Base-by-base conservation (phyloP, 2,888 invertebrate genomes). In the Apomyelois bistriatella region DNA sequence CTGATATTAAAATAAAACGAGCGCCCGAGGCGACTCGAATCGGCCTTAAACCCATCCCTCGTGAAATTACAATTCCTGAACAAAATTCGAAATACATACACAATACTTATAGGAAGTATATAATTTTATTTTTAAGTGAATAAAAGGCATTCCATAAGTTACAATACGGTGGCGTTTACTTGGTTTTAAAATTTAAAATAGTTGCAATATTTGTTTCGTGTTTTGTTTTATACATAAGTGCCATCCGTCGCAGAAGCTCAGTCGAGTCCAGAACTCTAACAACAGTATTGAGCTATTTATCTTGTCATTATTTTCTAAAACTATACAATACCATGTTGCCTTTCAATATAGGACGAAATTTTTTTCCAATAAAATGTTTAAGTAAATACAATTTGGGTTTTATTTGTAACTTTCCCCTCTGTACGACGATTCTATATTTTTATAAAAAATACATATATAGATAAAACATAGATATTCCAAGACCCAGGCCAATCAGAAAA, bases 291-390 rank as follows among this genome's bases (percentile, higher is more conserved):
- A 70, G 59, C 63, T 68, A 66, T 69, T 58, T 70, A 68, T 78
- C 76, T 74, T 76, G 79, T 80, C 80, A 78, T 82, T 79, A 72
- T 75, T 76, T 78, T 78, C 80, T 79, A 76, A 81, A 83, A 79
- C 76, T 83, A 83, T 82, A 86, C 83, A 84, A 86, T 87, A 91
- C 91, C 90, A 84, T 80, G 90, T 90, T 90, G 90, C 91, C 91
- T 91, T 84, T 90, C 87, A 85, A 82, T 85, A 78, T 88, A 88
- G 85, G 81, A 87, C 85, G 85, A 85, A 74, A 73, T 75, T 79
- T 86, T 88, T 89, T 91, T 88, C 79, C 85, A 88, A 90, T 86
- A 90, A 90, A 90, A 87, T 79, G 84, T 84, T 86, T 88, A 86
- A 89, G 85, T 85, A 85, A 82, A 79, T 70, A 70, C 60, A 58